Base-by-base conservation (phyloP, 1,140 invertebrate genomes). In the Phthorimaea operculella region DNA sequence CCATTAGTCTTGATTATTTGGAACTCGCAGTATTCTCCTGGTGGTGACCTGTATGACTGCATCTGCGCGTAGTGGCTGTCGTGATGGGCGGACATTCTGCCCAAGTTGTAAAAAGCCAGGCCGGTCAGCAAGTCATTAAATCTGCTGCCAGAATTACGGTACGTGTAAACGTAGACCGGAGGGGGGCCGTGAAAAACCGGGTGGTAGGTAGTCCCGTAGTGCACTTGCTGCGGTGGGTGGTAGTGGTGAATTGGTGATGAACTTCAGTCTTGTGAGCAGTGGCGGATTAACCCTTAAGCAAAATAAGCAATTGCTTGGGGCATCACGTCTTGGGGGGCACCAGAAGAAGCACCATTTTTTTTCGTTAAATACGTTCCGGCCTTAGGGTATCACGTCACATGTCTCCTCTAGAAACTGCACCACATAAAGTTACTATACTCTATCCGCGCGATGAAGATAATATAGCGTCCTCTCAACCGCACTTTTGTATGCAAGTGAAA, bases 61-160 rank as follows among this genome's bases (percentile, higher is more conserved):
- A 57, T 52, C n/a, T 65, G 34, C 15, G 50, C 10, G 18, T 72
- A 62, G 44, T 47, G 44, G 44, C 16, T 15, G 51, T 75, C 33
- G 9, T 63, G 14, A 10, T 51, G 56, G 11, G 55, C 56, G 2
- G 73, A 74, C 69, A 74, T 74, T 49, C 72, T 64, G 6, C 74
- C 75, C 45, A 80, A 63, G 51, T 80, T 80, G 15, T 76, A 77
- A 28, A 80, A 59, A 7, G 77, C 74, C 21, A 80, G 58, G 5
- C 77, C 77, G 2, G 75, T 76, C 8, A 78, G 52, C 28, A 80
- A 55, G n/a, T 33, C 72, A 36, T 73, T 68, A 18, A 69, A 80
- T 45, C 70, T 59, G 49, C 77, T 80, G 0, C 77, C 72, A 5
- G 75, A 80, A 39, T 76, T 54, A 52, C 70, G 70, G 51, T 80